phyloP scores from a whole-genome alignment of 2,113 vertebrate genomes.

The Limnothrissa miodon region DNA sequence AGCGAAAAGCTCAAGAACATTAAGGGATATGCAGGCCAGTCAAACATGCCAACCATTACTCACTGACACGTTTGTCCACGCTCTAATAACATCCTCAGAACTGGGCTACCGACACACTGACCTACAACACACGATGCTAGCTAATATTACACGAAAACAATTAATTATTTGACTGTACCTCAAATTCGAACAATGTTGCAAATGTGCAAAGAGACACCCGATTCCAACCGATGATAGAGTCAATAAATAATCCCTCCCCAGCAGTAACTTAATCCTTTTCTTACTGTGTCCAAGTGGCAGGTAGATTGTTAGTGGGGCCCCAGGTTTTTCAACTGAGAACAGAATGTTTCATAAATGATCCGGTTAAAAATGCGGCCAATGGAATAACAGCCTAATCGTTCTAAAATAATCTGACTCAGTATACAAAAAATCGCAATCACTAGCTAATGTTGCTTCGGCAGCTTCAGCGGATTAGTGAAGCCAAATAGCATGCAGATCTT shows the following conservation, averaged over 20 bases:
- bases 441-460: background rate
- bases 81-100: background rate
- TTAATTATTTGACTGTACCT: conserved; percentile 4
- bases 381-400: background rate
- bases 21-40: background rate
- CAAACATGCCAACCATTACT: background rate
- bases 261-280: conserved; percentile 70
- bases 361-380: background rate
- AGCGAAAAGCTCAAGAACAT: background rate
- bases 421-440: background rate
- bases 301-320: background rate
- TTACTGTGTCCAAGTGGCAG: conserved; percentile 48
- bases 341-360: background rate
- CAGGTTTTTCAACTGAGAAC: background rate
- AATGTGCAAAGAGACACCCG: conserved; percentile 12
- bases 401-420: background rate
- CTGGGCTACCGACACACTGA: background rate
- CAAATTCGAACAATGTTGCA: conserved; percentile 7
- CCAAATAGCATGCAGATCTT: background rate
- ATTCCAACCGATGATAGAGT: conserved; percentile 12
- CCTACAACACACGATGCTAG: background rate
- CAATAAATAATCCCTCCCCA: conserved; percentile 62
- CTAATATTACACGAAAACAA: background rate
- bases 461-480: background rate
- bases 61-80: background rate